Conservation (phyloP, 2,797 vertebrate genomes). For the Sebastes nivosus region DNA sequence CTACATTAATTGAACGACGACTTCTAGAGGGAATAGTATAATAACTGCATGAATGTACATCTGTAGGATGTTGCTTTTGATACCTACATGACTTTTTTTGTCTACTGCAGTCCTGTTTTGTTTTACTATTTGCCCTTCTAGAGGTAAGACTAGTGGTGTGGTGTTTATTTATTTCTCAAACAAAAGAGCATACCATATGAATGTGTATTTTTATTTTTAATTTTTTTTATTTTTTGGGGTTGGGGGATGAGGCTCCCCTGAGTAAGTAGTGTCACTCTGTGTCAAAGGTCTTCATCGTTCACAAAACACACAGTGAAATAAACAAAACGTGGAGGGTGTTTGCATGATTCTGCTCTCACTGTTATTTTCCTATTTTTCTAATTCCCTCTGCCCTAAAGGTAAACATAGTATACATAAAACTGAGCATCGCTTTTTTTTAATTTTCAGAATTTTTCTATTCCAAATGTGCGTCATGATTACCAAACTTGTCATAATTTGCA, state of each 20-base stretch:
- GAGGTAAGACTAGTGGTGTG: slow-evolving; percentile 9
- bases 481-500: slow-evolving; percentile 74
- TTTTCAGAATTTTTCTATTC: slow-evolving; percentile 11
- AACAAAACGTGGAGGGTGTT: slow-evolving; percentile 26
- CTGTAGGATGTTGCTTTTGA: slow-evolving; percentile 41
- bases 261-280: slow-evolving; percentile 6
- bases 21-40: slow-evolving; percentile 27
- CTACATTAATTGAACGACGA: slow-evolving; percentile 36
- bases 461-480: slow-evolving; percentile 47
- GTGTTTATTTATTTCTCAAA: slow-evolving; percentile 20
- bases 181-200: slow-evolving; percentile 35
- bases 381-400: slow-evolving; percentile 1
- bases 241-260: neutral
- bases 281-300: slow-evolving; percentile 42
- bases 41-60: slow-evolving; percentile 65
- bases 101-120: slow-evolving; percentile 26
- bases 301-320: slow-evolving; percentile 26
- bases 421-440: neutral
- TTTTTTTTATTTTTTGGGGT: neutral
- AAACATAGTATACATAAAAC: slow-evolving; percentile 4
- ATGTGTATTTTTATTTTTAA: slow-evolving; percentile 31
- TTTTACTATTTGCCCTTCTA: slow-evolving; percentile 25
- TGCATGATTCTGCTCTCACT: slow-evolving; percentile 57
- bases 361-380: slow-evolving; percentile 33
- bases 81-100: slow-evolving; percentile 38